Percentiles rank a stretch among this genome's conserved stretches.
Evolutionary conservation across 2,797 vertebrate genomes (phyloP).

Genomic region (Arvicola amphibius): DNA sequence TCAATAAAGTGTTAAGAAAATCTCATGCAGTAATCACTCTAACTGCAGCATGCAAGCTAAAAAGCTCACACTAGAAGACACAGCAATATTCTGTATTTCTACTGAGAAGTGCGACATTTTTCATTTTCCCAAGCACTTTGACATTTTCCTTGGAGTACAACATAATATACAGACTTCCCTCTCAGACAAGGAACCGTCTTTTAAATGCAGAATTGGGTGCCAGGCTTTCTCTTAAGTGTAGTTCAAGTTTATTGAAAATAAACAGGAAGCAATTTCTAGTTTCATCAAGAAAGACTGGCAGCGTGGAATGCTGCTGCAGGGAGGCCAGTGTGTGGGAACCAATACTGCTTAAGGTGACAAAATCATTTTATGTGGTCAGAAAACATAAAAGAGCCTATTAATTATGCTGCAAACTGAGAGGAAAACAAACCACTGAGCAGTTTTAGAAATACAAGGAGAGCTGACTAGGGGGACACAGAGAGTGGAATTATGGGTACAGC

Average conservation of each 20-base stretch:
- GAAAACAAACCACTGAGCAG: neutral
- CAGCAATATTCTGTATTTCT: slow-evolving; percentile 19
- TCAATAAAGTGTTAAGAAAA: slow-evolving; percentile 14
- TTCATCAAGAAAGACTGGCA: neutral
- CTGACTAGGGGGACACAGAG: neutral
- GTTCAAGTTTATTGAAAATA: slow-evolving; percentile 19
- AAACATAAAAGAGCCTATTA: neutral
- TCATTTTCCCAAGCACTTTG: slow-evolving; percentile 8
- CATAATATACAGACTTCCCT: neutral
- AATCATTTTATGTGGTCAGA: neutral
- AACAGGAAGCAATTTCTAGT: slow-evolving; percentile 1
- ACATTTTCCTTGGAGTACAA: slow-evolving; percentile 36
- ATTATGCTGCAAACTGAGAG: neutral
- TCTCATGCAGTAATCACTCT: neutral
- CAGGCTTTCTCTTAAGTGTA: slow-evolving; percentile 1
- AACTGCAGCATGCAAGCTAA: neutral
- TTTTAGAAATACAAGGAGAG: neutral
- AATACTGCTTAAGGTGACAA: neutral
- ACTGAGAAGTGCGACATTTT: neutral
- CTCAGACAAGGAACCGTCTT: neutral
- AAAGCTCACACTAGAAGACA: neutral
- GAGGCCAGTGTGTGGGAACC: neutral
- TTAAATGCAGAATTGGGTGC: neutral
- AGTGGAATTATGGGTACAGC: neutral
- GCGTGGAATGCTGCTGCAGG: neutral